Evolutionary conservation across 2,888 invertebrate genomes (phyloP).

Genomic region (Lampropteryx suffumata): DNA sequence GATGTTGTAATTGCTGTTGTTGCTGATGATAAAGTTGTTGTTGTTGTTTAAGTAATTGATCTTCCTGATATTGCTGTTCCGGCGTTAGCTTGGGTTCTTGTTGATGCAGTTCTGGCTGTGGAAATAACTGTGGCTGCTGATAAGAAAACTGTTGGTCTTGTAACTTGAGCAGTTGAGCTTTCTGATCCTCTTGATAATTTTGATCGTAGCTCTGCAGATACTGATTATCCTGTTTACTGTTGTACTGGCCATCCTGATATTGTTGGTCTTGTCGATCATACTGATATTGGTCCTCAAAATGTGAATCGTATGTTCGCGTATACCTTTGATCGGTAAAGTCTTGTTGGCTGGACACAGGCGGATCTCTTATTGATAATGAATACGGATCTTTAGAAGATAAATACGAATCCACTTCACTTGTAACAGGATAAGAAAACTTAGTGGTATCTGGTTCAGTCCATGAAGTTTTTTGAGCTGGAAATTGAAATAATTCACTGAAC

Average conservation of each 20-base stretch:
- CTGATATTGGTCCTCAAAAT: conserved; percentile 44
- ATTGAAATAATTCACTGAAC: conserved; percentile 56
- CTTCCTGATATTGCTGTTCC: conserved; percentile 42
- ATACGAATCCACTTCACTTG: conserved; percentile 61
- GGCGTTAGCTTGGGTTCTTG: conserved; percentile 45
- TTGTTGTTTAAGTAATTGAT: conserved; percentile 44
- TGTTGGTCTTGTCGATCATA: conserved; percentile 46
- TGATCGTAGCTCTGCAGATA: conserved; percentile 47
- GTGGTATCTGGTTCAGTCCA: conserved; percentile 69
- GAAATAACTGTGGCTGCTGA: conserved; percentile 43
- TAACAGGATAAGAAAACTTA: conserved; percentile 66
- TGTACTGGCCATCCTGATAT: conserved; percentile 44
- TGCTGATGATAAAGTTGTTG: conserved; percentile 50
- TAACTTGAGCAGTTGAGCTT: conserved; percentile 46
- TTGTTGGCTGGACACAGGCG: conserved; percentile 59
- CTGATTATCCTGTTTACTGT: conserved; percentile 44
- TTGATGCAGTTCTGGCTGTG: conserved; percentile 44
- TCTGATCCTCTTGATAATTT: conserved; percentile 40
- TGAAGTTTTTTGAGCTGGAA: conserved; percentile 76
- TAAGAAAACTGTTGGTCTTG: conserved; percentile 48
- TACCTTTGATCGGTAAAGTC: conserved; percentile 58
- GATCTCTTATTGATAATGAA: conserved; percentile 62
- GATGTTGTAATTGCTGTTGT: conserved; percentile 49
- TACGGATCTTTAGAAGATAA: conserved; percentile 61
- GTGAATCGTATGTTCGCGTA: conserved; percentile 52